Conservation (phyloP, 2,888 invertebrate genomes). For the Limnephilus lunatus region DNA sequence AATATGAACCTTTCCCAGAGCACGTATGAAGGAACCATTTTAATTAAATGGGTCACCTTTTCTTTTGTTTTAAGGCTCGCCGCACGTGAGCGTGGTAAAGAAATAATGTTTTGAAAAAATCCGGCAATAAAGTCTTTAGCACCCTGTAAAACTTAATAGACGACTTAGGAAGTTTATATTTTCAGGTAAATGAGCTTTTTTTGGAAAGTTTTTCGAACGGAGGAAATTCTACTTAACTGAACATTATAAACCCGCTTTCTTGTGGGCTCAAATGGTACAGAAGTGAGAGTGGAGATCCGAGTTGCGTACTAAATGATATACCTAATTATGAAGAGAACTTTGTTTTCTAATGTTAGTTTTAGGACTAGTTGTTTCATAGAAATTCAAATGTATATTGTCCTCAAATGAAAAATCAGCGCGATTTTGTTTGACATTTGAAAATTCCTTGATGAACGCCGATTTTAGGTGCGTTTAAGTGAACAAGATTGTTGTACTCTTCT, state of each 20-base stretch:
- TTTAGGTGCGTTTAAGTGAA: too few relatives aligned
- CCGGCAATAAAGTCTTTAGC: slow-evolving; percentile 36
- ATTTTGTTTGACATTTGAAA: too few relatives aligned
- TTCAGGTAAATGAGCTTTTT: slow-evolving; percentile 36
- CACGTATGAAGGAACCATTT: slow-evolving; percentile 1
- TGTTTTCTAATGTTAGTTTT: too few relatives aligned
- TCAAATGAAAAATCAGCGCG: too few relatives aligned
- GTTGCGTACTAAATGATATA: neutral
- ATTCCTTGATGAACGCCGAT: too few relatives aligned
- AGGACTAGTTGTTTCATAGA: too few relatives aligned
- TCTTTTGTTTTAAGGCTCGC: slow-evolving; percentile 26
- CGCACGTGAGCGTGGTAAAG: slow-evolving; percentile 20
- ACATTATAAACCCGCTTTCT: neutral
- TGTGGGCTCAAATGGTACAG: neutral
- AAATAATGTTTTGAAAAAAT: slow-evolving; percentile 30
- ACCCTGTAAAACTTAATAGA: slow-evolving; percentile 22
- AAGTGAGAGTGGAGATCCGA: neutral
- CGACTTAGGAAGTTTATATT: slow-evolving; percentile 22
- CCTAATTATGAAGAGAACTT: neutral
- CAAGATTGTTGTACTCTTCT: too few relatives aligned
- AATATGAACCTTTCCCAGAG: neutral
- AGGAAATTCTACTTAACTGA: neutral
- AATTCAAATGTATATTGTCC: too few relatives aligned
- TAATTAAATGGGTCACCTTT: slow-evolving; percentile 27
- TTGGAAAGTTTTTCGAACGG: neutral